A percentile compares a stretch with the other conserved stretches of the same genome.
Evolutionary conservation across 1,140 invertebrate genomes (phyloP).

Genomic region (Acromyrmex echinatior): DNA sequence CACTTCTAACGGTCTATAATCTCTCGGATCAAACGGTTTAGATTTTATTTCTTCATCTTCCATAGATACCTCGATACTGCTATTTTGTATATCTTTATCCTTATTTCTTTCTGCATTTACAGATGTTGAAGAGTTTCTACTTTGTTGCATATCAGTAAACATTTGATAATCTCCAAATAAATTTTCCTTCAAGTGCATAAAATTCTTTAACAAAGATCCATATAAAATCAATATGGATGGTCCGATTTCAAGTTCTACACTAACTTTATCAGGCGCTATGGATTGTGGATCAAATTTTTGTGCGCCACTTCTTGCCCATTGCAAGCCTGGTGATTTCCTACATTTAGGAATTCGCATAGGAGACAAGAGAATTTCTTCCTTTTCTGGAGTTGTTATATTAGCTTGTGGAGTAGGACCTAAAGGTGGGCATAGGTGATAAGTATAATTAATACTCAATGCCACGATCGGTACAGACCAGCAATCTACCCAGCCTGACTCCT

Average conservation of each 20-base stretch:
- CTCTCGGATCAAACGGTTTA: constrained; percentile 93
- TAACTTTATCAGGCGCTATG: constrained; percentile 94
- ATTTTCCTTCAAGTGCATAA: constrained; percentile 97
- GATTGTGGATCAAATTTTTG: constrained; percentile 95
- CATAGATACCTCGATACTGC: constrained; percentile 84
- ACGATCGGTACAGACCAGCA: constrained; percentile 98
- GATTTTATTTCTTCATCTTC: constrained; percentile 87
- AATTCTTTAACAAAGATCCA: constrained; percentile 95
- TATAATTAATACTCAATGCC: constrained; percentile 95
- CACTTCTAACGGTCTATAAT: constrained; percentile 96
- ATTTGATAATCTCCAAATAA: constrained; percentile 98
- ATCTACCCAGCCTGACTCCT: constrained; percentile 96
- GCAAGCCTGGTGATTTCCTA: constrained; percentile 90
- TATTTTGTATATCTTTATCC: constrained; percentile 86
- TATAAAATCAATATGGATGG: constrained; percentile 96
- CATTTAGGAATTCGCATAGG: constrained; percentile 95
- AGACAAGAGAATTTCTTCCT: constrained; percentile 96
- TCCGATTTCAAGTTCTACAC: constrained; percentile 96
- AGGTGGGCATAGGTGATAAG: constrained; percentile 96
- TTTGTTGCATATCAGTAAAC: constrained; percentile 96
- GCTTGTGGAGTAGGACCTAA: constrained; percentile 94
- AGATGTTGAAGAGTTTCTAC: constrained; percentile 77
- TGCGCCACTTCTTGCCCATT: constrained; percentile 89
- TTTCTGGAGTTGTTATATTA: constrained; percentile 96
- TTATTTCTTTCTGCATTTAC: constrained; percentile 81